A percentile compares a stretch with the other conserved stretches of the same genome.
Evolutionary conservation across 1,140 invertebrate species (phyloP).

Genomic region (Leucophenga varia): DNA sequence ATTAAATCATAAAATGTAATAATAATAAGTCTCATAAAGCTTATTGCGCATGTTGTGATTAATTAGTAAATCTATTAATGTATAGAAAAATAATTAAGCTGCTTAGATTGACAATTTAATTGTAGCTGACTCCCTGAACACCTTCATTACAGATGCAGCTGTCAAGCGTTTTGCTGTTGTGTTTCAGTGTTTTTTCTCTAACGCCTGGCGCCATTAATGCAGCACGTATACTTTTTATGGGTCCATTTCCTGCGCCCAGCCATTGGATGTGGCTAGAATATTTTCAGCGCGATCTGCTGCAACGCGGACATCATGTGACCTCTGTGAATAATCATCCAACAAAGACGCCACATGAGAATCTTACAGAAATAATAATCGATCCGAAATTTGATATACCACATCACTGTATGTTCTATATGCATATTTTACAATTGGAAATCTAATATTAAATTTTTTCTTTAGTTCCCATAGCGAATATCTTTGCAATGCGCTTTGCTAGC

Average conservation of each 20-base stretch:
- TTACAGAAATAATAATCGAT: conserved; percentile 59
- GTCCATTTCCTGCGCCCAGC: conserved; percentile 50
- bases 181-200: conserved; percentile 4
- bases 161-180: conserved; percentile 22
- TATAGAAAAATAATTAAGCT: conserved; percentile 28
- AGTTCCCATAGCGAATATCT: conserved; percentile 53
- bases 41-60: no score
- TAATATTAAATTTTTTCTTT: not conserved
- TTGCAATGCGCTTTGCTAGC: conserved; percentile 42
- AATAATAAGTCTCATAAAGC: no score
- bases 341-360: conserved; percentile 56
- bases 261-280: conserved; percentile 62
- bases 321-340: conserved; percentile 59
- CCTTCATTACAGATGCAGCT: conserved; percentile 36
- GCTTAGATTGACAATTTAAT: conserved; percentile 15
- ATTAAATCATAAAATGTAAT: no score
- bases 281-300: conserved; percentile 60
- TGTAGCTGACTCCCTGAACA: conserved; percentile 23
- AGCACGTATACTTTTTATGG: conserved; percentile 49
- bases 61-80: no score
- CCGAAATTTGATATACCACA: conserved; percentile 59
- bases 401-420: conserved; percentile 46
- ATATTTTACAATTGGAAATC: not conserved
- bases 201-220: conserved; percentile 5
- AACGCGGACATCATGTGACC: conserved; percentile 64